Evolutionary conservation across 2,113 vertebrate genomes (phyloP).

Genomic region (Cephalopholis sonnerati): DNA sequence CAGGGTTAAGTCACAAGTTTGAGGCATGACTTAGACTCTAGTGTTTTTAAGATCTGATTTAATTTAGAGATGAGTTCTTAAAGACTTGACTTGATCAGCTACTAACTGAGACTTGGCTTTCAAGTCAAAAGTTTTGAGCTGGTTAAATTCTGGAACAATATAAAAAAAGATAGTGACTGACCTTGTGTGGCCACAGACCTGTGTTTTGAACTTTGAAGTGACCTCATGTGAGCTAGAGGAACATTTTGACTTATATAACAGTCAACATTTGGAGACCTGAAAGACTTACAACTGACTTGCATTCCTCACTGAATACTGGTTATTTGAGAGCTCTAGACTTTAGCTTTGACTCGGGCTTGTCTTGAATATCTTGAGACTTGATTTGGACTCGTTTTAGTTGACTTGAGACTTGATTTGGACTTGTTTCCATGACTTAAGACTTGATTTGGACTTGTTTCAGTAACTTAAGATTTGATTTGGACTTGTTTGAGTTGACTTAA

Average conservation of each 20-base stretch:
- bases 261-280: background rate
- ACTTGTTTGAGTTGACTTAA: too few species aligned
- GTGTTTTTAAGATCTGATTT: background rate
- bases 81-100: background rate
- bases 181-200: background rate
- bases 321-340: background rate
- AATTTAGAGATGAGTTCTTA: background rate
- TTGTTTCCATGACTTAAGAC: too few species aligned
- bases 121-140: background rate
- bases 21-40: background rate
- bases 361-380: too few species aligned
- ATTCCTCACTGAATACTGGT: background rate
- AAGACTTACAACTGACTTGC: background rate
- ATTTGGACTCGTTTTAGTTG: background rate
- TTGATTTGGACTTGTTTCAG: too few species aligned
- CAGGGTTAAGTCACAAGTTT: background rate
- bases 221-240: background rate
- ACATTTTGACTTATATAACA: background rate
- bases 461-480: too few species aligned
- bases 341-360: background rate
- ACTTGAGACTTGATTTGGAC: background rate
- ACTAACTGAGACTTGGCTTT: background rate
- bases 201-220: background rate
- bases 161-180: background rate
- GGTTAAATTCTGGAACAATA: background rate